phyloP scores from a whole-genome alignment of 1,140 invertebrate genomes.

The Macrobrachium nipponense region DNA sequence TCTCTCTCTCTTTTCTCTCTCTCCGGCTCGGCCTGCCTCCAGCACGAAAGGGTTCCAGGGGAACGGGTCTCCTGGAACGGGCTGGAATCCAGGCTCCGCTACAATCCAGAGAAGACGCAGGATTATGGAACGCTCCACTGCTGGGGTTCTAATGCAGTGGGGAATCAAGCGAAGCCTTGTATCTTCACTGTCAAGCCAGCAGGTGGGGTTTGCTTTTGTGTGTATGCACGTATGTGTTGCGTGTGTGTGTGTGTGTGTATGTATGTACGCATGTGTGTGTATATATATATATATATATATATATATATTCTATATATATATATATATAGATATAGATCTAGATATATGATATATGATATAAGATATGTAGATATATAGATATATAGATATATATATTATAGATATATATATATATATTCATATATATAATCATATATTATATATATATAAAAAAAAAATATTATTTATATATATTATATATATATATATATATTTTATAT shows the following conservation, averaged over 20 bases:
- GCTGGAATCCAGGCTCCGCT: slow-evolving; percentile 33
- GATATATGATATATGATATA: too few relatives aligned
- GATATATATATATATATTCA: neutral
- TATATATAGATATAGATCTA: neutral
- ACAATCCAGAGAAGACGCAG: slow-evolving; percentile 47
- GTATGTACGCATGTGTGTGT: neutral
- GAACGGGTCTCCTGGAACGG: slow-evolving; percentile 44
- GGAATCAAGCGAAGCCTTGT: slow-evolving; percentile 41
- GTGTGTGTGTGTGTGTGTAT: neutral
- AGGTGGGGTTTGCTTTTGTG: slow-evolving; percentile 13
- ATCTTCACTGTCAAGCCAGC: slow-evolving; percentile 46
- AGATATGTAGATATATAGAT: neutral
- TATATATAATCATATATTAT: neutral
- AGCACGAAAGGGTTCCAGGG: slow-evolving; percentile 50
- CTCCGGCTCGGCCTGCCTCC: too few relatives aligned
- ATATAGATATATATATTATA: neutral
- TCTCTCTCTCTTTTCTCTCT: neutral
- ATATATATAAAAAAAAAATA: too few relatives aligned
- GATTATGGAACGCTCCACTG: slow-evolving; percentile 51
- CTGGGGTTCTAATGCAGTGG: slow-evolving; percentile 41
- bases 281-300: slow-evolving; percentile 29
- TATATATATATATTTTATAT: too few relatives aligned
- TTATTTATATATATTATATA: too few relatives aligned
- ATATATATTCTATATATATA: slow-evolving; percentile 18
- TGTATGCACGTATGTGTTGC: neutral